A percentile compares a stretch with the other conserved stretches of the same genome.
These are phyloP conservation scores for Drosophila tropicalis DNA, from an alignment of 1,140 invertebrate genomes.

Conservation along the genomic window DNA sequence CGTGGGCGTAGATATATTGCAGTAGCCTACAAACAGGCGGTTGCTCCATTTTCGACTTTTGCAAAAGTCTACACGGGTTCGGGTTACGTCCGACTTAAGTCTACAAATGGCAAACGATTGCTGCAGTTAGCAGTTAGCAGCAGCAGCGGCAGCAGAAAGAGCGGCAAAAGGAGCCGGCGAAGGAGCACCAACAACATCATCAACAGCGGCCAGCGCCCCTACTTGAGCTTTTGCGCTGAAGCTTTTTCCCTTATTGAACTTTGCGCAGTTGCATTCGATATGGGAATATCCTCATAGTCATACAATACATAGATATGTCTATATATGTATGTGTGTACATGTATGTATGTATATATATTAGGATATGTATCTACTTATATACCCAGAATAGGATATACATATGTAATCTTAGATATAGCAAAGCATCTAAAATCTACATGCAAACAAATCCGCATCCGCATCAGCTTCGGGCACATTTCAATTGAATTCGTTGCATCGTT, in stretches of 20 bases:
- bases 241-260: constrained; percentile 33
- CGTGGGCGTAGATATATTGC: constrained; percentile 26
- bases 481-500: neutral
- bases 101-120: constrained; percentile 25
- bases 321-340: neutral
- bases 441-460: constrained; percentile 8
- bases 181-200: neutral
- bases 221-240: constrained; percentile 46
- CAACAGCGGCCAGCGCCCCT: constrained; percentile 55
- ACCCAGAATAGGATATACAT: constrained; percentile 49
- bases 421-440: constrained; percentile 4
- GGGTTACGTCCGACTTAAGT: constrained; percentile 38
- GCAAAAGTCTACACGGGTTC: constrained; percentile 35
- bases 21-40: constrained; percentile 21
- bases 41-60: constrained; percentile 30
- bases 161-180: neutral
- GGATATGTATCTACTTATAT: constrained; percentile 33
- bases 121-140: neutral
- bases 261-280: constrained; percentile 49
- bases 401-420: constrained; percentile 40
- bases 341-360: neutral
- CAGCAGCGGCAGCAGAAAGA: neutral
- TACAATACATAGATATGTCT: constrained; percentile 13
- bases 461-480: neutral
- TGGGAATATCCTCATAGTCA: neutral